phyloP scores from a whole-genome alignment of 1,140 invertebrate species.

The Diprion similis region DNA sequence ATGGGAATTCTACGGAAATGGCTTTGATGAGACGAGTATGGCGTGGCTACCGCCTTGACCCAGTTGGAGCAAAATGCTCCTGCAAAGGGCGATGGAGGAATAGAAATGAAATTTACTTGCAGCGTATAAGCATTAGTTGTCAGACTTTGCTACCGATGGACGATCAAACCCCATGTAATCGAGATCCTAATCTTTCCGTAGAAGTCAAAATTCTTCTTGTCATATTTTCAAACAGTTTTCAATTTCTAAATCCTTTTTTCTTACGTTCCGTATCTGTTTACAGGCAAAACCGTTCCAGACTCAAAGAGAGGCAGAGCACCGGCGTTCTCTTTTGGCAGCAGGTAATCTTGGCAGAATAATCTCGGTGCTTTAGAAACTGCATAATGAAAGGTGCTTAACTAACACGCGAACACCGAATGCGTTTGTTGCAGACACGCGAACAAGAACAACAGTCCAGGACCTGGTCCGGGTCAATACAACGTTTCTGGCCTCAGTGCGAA shows the following conservation, averaged over 20 bases:
- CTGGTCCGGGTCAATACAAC: conserved; percentile 87
- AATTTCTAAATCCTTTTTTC: too few relatives aligned
- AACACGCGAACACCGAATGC: conserved; percentile 2
- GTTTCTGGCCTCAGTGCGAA: conserved; percentile 82
- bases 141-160: too few relatives aligned
- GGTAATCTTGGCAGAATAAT: conserved; percentile 46
- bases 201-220: too few relatives aligned
- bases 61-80: background rate
- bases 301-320: conserved; percentile 78
- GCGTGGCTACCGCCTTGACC: conserved; percentile 1
- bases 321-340: conserved; percentile 80
- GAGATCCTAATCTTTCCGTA: too few relatives aligned
- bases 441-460: conserved; percentile 69
- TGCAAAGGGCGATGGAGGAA: background rate
- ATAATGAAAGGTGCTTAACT: too few relatives aligned
- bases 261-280: conserved; percentile 20
- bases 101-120: background rate
- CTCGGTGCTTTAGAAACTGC: background rate
- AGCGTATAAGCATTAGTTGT: background rate
- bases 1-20: conserved; percentile 1
- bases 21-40: background rate
- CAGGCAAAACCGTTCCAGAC: conserved; percentile 77
- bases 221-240: too few relatives aligned
- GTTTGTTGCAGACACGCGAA: conserved; percentile 55
- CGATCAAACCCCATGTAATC: too few relatives aligned